These are phyloP conservation scores for Helicoverpa armigera DNA, from an alignment of 1,140 invertebrate species.

Conservation along the genomic window DNA sequence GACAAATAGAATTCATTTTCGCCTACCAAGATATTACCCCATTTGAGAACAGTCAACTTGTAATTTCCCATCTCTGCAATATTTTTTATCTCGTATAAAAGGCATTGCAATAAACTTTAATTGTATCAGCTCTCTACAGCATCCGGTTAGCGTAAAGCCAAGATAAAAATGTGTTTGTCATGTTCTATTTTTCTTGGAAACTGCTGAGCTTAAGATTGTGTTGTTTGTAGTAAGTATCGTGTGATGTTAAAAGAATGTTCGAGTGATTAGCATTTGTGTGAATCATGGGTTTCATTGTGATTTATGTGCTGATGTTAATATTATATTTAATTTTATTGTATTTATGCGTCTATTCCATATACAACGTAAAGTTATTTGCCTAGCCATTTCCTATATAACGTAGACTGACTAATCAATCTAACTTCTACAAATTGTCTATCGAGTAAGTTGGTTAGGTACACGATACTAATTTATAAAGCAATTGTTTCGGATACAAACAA, in stretches of 20 bases:
- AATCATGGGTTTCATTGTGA: no score
- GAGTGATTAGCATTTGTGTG: not conserved
- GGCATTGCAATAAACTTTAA: slow-evolving; percentile 29
- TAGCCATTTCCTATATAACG: no score
- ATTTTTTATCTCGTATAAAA: slow-evolving; percentile 13
- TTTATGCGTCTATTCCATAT: no score
- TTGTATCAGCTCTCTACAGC: slow-evolving; percentile 26
- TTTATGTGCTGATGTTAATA: no score
- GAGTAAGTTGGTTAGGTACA: no score
- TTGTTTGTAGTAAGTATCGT: slow-evolving; percentile 1
- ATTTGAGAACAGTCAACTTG: not conserved
- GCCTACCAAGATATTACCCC: not conserved
- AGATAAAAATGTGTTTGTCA: slow-evolving; percentile 35
- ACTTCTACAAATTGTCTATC: no score
- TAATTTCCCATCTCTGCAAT: not conserved
- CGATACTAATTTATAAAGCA: no score
- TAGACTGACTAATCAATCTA: no score
- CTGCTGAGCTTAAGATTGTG: slow-evolving; percentile 6
- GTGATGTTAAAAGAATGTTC: slow-evolving; percentile 14
- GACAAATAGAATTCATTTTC: not conserved
- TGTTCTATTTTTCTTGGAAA: slow-evolving; percentile 35
- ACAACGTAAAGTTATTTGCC: no score
- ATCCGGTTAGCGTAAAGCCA: not conserved
- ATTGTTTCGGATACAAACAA: no score
- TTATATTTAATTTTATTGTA: no score